These are phyloP conservation scores for Astreopora myriophthalma DNA, from an alignment of 64 coral and sea anemone genomes.

Conservation along the genomic window DNA sequence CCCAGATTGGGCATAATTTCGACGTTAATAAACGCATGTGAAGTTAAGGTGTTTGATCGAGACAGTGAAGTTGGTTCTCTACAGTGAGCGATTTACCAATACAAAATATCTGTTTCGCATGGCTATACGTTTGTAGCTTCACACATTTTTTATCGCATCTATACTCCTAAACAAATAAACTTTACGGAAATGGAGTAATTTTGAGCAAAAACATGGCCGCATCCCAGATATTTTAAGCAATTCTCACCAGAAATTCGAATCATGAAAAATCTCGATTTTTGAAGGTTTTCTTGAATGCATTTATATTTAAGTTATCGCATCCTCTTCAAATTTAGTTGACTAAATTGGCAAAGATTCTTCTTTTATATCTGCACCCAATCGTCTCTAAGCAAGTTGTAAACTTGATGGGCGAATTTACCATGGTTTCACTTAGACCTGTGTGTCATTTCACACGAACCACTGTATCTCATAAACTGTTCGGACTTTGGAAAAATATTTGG, in stretches of 20 bases:
- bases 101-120: neutral
- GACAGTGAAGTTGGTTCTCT: too few species aligned
- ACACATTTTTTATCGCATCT: neutral
- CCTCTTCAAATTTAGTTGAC: constrained; percentile 24
- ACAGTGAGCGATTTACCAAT: neutral
- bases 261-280: constrained; percentile 6
- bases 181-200: neutral
- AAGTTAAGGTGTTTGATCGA: too few species aligned
- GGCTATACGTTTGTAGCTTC: neutral
- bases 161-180: constrained; percentile 3
- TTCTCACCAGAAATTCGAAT: neutral
- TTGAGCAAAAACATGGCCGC: neutral
- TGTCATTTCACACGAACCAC: constrained; percentile 4
- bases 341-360: neutral
- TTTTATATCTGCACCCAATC: neutral
- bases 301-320: constrained; percentile 2
- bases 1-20: too few species aligned
- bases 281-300: neutral
- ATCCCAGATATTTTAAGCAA: constrained; percentile 13
- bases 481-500: constrained; percentile 19
- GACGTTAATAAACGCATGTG: too few species aligned
- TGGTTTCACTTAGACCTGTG: neutral
- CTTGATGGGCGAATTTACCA: constrained; percentile 17
- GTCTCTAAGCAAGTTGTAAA: neutral
- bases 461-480: constrained; percentile 23